A percentile compares a stretch with the other conserved stretches of the same genome.
Conservation (phyloP, 1,140 invertebrate genomes). For the Macrotrachela quadricornifera region DNA sequence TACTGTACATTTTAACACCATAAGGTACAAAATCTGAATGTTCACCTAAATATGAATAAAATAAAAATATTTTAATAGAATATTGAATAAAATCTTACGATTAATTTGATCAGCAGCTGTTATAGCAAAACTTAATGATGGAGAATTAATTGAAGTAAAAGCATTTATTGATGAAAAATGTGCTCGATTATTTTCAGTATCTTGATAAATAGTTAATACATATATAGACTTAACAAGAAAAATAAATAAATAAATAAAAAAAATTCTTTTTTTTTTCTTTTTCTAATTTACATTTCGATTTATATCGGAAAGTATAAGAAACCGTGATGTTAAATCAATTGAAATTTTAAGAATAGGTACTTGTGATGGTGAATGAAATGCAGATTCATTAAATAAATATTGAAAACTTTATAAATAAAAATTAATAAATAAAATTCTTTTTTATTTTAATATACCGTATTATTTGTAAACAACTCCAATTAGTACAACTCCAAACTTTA, state of each 20-base stretch:
- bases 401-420: not conserved
- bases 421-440: not conserved
- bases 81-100: slow-evolving; percentile 16
- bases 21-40: slow-evolving; percentile 22
- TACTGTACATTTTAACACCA: slow-evolving; percentile 51
- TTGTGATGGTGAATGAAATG: not conserved
- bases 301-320: slow-evolving; percentile 61
- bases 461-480: slow-evolving; percentile 72
- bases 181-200: slow-evolving; percentile 54
- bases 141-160: slow-evolving; percentile 48
- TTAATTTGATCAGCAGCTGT: slow-evolving; percentile 43
- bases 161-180: slow-evolving; percentile 50
- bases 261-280: not conserved
- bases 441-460: slow-evolving; percentile 40
- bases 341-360: slow-evolving; percentile 44
- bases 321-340: slow-evolving; percentile 55
- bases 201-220: slow-evolving; percentile 41
- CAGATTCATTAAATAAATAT: not conserved
- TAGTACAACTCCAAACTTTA: slow-evolving; percentile 77
- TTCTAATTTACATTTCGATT: slow-evolving; percentile 34
- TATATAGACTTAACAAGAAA: slow-evolving; percentile 40
- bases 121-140: slow-evolving; percentile 62
- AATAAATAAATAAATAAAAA: slow-evolving; percentile 49
- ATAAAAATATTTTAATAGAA: not conserved
- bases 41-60: slow-evolving; percentile 10